These are phyloP conservation scores for Sebastes goodei DNA, from an alignment of 2,797 vertebrate genomes.

Conservation along the genomic window DNA sequence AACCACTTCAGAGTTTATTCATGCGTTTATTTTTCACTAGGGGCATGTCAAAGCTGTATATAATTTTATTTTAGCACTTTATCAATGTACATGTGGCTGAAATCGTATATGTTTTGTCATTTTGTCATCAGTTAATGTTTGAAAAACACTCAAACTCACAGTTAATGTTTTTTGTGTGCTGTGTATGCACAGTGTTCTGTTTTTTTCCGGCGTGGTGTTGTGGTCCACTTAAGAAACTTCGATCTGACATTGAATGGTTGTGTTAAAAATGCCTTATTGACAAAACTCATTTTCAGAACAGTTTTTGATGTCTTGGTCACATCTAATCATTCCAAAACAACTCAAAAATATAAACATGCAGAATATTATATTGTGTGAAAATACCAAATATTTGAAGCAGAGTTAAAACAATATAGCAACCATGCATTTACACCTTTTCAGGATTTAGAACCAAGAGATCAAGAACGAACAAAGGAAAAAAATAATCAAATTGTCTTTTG, in stretches of 20 bases:
- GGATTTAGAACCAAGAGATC: background rate
- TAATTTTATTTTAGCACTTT: conserved; percentile 68
- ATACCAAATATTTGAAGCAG: conserved; percentile 26
- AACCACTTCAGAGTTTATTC: conserved; percentile 7
- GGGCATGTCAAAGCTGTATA: conserved; percentile 28
- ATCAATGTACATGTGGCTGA: conserved; percentile 33
- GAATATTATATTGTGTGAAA: conserved; percentile 7
- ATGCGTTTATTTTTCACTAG: conserved; percentile 36
- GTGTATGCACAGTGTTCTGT: conserved; percentile 18
- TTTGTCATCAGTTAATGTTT: conserved; percentile 19
- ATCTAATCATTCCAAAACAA: background rate
- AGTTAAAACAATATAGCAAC: conserved; percentile 5
- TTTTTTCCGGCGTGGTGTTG: conserved; percentile 14
- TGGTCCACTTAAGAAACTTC: conserved; percentile 25
- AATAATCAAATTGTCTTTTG: conserved; percentile 30
- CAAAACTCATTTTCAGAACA: conserved; percentile 30
- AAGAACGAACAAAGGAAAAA: background rate
- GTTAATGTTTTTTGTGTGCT: conserved; percentile 15
- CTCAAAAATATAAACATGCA: background rate
- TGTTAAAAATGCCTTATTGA: conserved; percentile 69
- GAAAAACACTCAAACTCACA: conserved; percentile 29
- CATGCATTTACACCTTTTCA: conserved; percentile 10
- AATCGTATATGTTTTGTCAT: conserved; percentile 2
- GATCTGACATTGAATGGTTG: conserved; percentile 48
- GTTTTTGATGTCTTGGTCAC: conserved; percentile 32